Base-by-base conservation (phyloP, 2,113 vertebrate species). In the Pardalotus punctatus region DNA sequence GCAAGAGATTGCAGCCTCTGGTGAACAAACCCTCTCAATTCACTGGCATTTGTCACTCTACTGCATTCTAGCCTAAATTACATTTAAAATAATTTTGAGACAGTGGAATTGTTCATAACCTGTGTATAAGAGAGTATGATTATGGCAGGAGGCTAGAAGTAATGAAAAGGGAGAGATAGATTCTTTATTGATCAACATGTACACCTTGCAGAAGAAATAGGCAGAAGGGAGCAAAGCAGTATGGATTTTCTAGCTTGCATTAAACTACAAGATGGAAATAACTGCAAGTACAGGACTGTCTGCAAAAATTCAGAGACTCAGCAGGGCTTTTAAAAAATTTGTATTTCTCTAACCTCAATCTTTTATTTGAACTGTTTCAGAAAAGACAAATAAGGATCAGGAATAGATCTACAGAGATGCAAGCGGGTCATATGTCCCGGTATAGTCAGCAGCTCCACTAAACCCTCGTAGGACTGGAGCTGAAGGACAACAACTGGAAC, bases 141-240 rank as follows among this genome's bases (percentile, higher is more conserved):
- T 47, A 53, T 24, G n/a, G 45, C 64, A 91, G 82, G 31, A 83
- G 48, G 56, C 36, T 84, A 58, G 60, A 86, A 91, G 79, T 82
- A 95, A 95, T 71, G 71, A 88, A 90, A 85, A 69, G 33, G 11
- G 9, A 12, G 65, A 56, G 12, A 70, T 25, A 79, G 54, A 82
- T 71, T 91, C 69, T 90, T 66, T 77, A 92, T 86, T 95, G 92
- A 97, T 97, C 90, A 97, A 95, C 85, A 83, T 14, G 57, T 87
- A 93, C 79, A 94, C 66, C 71, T 85, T 90, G 61, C 53, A 88
- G 81, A 86, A 85, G 62, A 73, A 80, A 66, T 12, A 76, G 81
- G 90, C 69, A 94, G 88, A 95, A 74, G 19, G 86, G 89, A 94
- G 45, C 65, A 86, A 80, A 92, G 81, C 64, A 84, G 29, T 93